Evolutionary conservation across 2,113 vertebrate species (phyloP), one percentile per base, ranked within the genome.

Genomic region (Camelus bactrianus): DNA sequence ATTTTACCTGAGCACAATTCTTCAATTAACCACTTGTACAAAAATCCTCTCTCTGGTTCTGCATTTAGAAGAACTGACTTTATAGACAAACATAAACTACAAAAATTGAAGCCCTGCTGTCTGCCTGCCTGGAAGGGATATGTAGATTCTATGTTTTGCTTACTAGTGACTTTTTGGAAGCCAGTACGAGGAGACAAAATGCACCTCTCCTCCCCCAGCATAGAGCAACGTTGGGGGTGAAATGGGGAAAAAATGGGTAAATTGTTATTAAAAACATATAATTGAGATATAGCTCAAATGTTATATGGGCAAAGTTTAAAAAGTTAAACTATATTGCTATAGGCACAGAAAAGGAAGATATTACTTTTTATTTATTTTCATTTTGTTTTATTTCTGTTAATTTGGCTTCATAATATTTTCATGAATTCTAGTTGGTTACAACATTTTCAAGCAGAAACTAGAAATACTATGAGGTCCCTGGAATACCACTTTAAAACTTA

Each of bases 321-420:
- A 76, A n/a, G 56, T 65, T 93, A 70, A 83, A 86, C 19, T 58
- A 48, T 42, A 86, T 5, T 86, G 15, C 76, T 69, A 30, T 12
- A 12, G 32, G 69, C 24, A 93, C 67, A 95, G 42, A 91, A 1
- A 30, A 30, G 20, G 42, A 20, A 54, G 30, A 4, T 70, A 54
- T 9, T 54, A 12, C 46, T 58, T 82, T n/a, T 52, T 32, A 93
- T 79, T 77, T 64, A 54, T 72, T 52, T 80, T 60, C 89, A 52
- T 67, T 81, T 93, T 64, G 58, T 69, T 81, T 67, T 84, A 56
- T n/a, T 83, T 94, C 15, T 89, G 52, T 50, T 89, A 89, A 54
- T 89, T 79, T 79, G 56, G 12, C 19, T 69, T 84, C 52, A 76
- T 56, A 73, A 58, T 86, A 91, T 30, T 93, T 86, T 13, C 48